A percentile compares a stretch with the other conserved stretches of the same genome.
Conservation (phyloP, 2,113 vertebrate species). For the Canis aureus region DNA sequence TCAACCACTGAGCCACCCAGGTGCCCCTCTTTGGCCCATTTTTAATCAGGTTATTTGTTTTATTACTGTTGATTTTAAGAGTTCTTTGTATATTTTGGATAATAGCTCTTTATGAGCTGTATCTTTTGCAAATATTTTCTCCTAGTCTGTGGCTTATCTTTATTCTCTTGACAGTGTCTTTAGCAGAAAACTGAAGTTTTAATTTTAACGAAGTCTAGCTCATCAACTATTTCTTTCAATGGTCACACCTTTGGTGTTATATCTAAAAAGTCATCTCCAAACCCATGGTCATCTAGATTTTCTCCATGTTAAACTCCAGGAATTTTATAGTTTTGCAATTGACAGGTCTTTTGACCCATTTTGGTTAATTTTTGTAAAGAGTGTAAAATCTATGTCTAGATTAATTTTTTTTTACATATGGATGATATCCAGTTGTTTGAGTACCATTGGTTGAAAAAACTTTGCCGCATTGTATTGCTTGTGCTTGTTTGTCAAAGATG, state of each 20-base stretch:
- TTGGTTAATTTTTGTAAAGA: background rate
- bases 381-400: background rate
- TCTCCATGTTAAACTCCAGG: background rate
- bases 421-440: background rate
- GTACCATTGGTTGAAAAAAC: background rate
- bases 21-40: background rate
- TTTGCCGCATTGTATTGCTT: background rate
- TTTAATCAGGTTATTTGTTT: background rate
- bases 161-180: background rate
- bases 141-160: background rate
- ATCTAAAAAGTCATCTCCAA: background rate
- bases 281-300: background rate
- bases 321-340: background rate
- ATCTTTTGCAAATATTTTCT: background rate
- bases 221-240: background rate
- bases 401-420: background rate
- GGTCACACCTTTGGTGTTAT: background rate
- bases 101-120: background rate
- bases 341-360: background rate
- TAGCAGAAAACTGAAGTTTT: background rate
- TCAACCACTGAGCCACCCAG: too few relatives aligned
- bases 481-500: background rate
- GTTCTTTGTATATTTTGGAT: background rate
- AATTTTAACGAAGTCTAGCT: background rate
- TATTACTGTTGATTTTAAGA: slow-evolving; percentile 6